A percentile compares a stretch with the other conserved stretches of the same genome.
These are phyloP conservation scores for Oxyscelio sp. DNA, from an alignment of 2,888 invertebrate species.

Conservation along the genomic window DNA sequence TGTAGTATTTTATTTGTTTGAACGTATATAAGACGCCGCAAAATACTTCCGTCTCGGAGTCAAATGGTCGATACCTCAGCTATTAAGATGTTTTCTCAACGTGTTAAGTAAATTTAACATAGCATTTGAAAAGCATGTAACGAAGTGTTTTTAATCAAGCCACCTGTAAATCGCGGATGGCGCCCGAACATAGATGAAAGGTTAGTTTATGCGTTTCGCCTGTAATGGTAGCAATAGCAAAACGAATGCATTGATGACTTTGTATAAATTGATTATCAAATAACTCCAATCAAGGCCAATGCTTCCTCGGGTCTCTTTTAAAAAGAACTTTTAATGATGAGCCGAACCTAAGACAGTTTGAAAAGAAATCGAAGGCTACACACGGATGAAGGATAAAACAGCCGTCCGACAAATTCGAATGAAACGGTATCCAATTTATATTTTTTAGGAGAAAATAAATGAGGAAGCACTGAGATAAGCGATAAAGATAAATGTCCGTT, in stretches of 20 bases:
- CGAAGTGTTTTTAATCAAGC: background rate
- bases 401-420: constrained; percentile 34
- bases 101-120: background rate
- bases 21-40: background rate
- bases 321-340: constrained; percentile 23
- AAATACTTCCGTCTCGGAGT: background rate
- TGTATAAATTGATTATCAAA: constrained; percentile 32
- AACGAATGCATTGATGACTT: constrained; percentile 23
- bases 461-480: constrained; percentile 8
- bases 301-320: background rate
- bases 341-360: background rate
- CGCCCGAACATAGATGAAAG: background rate
- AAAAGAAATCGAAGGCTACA: background rate
- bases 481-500: constrained; percentile 9
- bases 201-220: background rate
- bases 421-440: constrained; percentile 26
- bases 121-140: background rate
- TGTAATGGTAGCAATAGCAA: background rate
- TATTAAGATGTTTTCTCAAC: background rate
- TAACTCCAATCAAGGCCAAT: constrained; percentile 12
- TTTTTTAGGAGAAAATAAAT: constrained; percentile 6
- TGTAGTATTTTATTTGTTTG: background rate
- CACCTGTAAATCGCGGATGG: background rate
- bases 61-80: background rate
- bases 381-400: constrained; percentile 10